Conservation (phyloP, 1,140 invertebrate genomes). For the Lordiphosa mommai region DNA sequence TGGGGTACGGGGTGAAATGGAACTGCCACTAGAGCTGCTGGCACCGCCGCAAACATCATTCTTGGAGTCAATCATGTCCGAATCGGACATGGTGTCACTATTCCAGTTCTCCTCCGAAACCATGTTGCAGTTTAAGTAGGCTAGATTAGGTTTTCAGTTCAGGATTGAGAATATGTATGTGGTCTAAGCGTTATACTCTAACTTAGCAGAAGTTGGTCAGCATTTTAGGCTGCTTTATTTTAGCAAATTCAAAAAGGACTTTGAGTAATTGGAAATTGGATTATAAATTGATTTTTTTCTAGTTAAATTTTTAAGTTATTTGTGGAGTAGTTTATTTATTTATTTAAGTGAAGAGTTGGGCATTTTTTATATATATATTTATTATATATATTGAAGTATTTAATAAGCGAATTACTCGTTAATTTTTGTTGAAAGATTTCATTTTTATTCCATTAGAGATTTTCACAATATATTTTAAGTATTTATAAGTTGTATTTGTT, state of each 20-base stretch:
- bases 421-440: background rate
- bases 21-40: constrained; percentile 80
- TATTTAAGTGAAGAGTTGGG: too few species aligned
- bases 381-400: too few species aligned
- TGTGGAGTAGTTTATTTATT: too few species aligned
- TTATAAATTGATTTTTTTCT: background rate
- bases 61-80: constrained; percentile 78
- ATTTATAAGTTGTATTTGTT: too few species aligned
- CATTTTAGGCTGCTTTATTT: background rate
- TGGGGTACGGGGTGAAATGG: constrained; percentile 82
- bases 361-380: too few species aligned
- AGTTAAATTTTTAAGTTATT: background rate
- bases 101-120: constrained; percentile 79
- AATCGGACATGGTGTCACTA: constrained; percentile 78
- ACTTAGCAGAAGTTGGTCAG: background rate
- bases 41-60: constrained; percentile 80
- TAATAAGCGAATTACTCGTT: background rate
- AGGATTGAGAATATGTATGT: too few species aligned
- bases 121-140: constrained; percentile 41
- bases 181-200: too few species aligned
- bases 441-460: background rate
- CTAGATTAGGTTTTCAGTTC: background rate
- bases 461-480: constrained; percentile 22
- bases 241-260: too few species aligned
- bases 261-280: too few species aligned